Conservation (phyloP, 2,888 invertebrate species). For the Apamea anceps region DNA sequence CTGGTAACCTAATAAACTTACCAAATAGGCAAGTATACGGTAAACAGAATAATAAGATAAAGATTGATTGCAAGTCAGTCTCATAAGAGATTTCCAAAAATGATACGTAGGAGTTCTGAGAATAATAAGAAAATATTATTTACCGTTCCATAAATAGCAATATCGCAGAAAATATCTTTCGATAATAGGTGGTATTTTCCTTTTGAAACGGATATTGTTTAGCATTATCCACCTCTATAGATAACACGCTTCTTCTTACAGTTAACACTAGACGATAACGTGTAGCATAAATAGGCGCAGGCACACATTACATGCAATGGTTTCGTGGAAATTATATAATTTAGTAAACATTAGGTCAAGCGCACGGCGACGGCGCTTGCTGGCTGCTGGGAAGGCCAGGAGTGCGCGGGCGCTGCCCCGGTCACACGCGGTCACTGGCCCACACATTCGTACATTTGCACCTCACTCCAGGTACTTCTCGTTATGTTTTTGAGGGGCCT, state of each 20-base stretch:
- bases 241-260: conserved; percentile 28
- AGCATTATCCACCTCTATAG: conserved; percentile 33
- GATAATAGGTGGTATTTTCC: conserved; percentile 40
- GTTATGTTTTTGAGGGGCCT: background rate
- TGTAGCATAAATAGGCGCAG: background rate
- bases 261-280: conserved; percentile 28
- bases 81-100: conserved; percentile 1
- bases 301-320: conserved; percentile 15
- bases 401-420: conserved; percentile 44
- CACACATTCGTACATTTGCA: conserved; percentile 46
- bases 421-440: conserved; percentile 68
- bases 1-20: background rate
- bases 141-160: conserved; percentile 20
- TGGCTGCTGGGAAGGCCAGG: conserved; percentile 48
- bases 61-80: background rate
- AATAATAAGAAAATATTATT: conserved; percentile 32
- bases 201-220: conserved; percentile 46
- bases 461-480: conserved; percentile 3
- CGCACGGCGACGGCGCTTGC: conserved; percentile 24
- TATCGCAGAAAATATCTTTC: conserved; percentile 34
- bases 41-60: background rate
- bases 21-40: background rate
- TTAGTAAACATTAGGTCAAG: conserved; percentile 46
- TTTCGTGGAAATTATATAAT: conserved; percentile 41
- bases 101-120: conserved; percentile 19